Evolutionary conservation across 2,888 invertebrate genomes (phyloP), one percentile per base, ranked within the genome.

Genomic region (Actias luna): DNA sequence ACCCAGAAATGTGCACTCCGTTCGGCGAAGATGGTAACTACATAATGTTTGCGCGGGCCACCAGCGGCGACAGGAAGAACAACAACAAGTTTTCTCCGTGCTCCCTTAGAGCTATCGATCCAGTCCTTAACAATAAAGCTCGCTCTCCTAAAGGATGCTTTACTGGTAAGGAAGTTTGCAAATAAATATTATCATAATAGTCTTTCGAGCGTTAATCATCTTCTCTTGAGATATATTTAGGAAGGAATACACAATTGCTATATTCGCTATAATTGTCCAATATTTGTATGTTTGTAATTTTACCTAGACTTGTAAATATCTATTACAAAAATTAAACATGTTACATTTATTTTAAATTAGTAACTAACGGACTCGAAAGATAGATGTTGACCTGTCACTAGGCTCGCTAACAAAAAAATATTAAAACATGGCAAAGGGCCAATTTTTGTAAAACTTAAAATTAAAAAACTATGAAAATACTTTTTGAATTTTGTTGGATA

Each of bases 41-140:
- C 92, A 99, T 99, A 81, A 99, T 99, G 99, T 99, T 99, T 90
- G 98, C 99, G 27, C 95, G 99, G 69, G 99, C 99, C 39, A 99
- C 99, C 62, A 98, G 98, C 76, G 99, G 99, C 52, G 99, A 99
- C 90, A 97, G 98, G 81, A 96, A 96, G 85, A 99, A 99, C 93
- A 99, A 99, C 92, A 99, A 99, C 91, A 96, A 97, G 82, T 99
- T 99, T 91, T 98, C 98, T 0, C 96, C 97, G 0, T 99, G 99
- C 90, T 98, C 98, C 69, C 93, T 98, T 67, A 96, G 96, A 81
- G 96, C 97, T 75, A 98, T 99, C 80, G 97, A 97, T 87, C 97
- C 97, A 0, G 98, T 99, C 58, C 94, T 99, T 66, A 98, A 97
- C 87, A 96, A 96, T 71, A 98, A 98, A 85, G 98, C 98, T 12